phyloP scores from a whole-genome alignment of 2,888 invertebrate species.

The Frankliniella fusca region DNA sequence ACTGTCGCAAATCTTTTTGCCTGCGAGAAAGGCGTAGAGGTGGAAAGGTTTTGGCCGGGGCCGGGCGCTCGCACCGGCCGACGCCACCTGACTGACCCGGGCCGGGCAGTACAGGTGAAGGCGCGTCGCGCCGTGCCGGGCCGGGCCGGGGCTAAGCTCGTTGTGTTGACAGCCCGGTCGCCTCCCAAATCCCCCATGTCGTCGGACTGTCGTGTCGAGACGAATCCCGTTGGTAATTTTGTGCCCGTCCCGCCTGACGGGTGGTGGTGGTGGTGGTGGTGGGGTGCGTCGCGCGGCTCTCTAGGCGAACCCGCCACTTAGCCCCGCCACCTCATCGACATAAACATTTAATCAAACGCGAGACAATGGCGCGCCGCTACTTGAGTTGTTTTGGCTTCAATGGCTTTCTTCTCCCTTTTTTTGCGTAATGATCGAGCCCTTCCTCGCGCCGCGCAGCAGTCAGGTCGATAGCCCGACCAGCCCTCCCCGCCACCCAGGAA shows the following conservation, averaged over 20 bases:
- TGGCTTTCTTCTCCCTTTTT: background rate
- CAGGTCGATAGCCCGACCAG: too few relatives aligned
- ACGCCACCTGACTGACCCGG: background rate
- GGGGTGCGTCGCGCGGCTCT: background rate
- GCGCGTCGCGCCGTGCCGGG: background rate
- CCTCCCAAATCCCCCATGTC: background rate
- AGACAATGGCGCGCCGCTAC: background rate
- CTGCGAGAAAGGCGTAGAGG: too few relatives aligned
- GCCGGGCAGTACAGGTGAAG: too few relatives aligned
- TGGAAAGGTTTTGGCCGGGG: too few relatives aligned
- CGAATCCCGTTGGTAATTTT: background rate
- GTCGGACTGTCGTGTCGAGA: background rate
- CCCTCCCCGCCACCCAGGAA: too few relatives aligned
- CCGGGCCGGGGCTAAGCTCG: background rate
- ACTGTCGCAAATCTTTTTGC: too few relatives aligned
- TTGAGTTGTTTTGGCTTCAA: constrained; percentile 12
- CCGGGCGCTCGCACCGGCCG: background rate
- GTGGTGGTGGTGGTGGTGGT: too few relatives aligned
- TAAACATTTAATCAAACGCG: background rate
- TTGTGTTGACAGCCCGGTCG: background rate
- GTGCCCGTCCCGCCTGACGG: background rate
- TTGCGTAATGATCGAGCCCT: too few relatives aligned
- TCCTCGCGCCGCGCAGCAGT: too few relatives aligned
- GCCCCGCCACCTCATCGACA: background rate
- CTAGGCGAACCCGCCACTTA: background rate